Evolutionary conservation across 30 jellyfish, hydroid and myxozoan species (phyloP).

Genomic region (Phacellophora camtschatica): DNA sequence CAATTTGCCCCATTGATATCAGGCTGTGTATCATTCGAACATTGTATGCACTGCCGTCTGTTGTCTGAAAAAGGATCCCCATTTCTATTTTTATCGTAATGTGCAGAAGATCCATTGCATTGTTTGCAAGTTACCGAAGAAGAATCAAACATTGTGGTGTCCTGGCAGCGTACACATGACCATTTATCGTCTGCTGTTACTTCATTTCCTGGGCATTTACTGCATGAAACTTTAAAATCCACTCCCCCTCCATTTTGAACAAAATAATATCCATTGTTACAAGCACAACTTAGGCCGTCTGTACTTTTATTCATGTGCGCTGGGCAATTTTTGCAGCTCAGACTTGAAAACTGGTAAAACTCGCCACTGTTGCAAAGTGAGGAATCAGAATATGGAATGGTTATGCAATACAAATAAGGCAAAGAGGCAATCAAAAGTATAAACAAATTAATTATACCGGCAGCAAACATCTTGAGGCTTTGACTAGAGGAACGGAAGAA

Average conservation of each 20-base stretch:
- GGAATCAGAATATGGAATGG: constrained; percentile 64
- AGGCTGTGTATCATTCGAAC: constrained; percentile 68
- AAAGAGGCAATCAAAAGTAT: background rate
- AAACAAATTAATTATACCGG: background rate
- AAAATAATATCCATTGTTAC: constrained; percentile 63
- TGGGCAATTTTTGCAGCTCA: constrained; percentile 80
- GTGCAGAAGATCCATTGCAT: constrained; percentile 32
- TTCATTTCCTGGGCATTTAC: constrained; percentile 52
- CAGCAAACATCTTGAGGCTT: background rate
- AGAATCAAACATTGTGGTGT: constrained; percentile 28
- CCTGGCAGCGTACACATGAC: constrained; percentile 74
- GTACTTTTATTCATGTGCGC: constrained; percentile 47
- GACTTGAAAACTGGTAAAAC: constrained; percentile 81
- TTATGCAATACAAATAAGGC: background rate
- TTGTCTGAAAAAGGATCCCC: constrained; percentile 43
- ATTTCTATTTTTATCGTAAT: constrained; percentile 38
- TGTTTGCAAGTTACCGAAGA: constrained; percentile 48
- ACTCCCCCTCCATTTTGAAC: constrained; percentile 69
- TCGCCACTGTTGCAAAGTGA: constrained; percentile 60
- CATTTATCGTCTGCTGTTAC: constrained; percentile 72
- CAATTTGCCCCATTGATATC: constrained; percentile 34
- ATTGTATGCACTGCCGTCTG: constrained; percentile 59
- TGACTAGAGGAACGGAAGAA: too few species aligned
- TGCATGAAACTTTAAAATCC: constrained; percentile 62
- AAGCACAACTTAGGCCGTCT: constrained; percentile 78